phyloP scores from a whole-genome alignment of 2,888 invertebrate species.

The Scaeva pyrastri region DNA sequence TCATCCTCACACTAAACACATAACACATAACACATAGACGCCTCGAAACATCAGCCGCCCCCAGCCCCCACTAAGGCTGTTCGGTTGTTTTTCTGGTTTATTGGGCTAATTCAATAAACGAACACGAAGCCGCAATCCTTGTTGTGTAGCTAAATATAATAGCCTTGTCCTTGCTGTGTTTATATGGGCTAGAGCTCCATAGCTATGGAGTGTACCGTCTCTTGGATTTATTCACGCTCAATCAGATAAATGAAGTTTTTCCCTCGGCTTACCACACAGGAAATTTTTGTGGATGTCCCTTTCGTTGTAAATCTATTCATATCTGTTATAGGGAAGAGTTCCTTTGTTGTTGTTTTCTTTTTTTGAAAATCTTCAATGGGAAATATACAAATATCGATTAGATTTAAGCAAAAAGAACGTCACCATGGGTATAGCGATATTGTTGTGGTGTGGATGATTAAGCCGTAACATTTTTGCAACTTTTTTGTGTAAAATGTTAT shows the following conservation, averaged over 20 bases:
- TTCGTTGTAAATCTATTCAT: constrained; percentile 58
- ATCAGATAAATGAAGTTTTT: constrained; percentile 81
- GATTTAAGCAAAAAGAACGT: constrained; percentile 72
- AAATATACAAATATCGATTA: constrained; percentile 82
- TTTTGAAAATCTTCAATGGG: constrained; percentile 83
- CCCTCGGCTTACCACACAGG: constrained; percentile 45
- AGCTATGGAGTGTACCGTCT: constrained; percentile 64
- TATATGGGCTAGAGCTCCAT: constrained; percentile 26
- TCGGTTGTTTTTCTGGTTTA: constrained; percentile 84
- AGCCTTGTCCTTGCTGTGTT: constrained; percentile 65
- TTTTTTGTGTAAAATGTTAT: constrained; percentile 41
- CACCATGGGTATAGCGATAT: constrained; percentile 3
- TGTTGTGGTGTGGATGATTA: constrained; percentile 32
- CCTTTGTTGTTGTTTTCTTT: constrained; percentile 72
- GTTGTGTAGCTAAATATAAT: constrained; percentile 65
- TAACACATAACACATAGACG: neutral
- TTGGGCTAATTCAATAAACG: constrained; percentile 84
- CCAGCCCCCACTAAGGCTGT: constrained; percentile 65
- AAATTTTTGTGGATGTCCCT: constrained; percentile 67
- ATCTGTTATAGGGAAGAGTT: constrained; percentile 31
- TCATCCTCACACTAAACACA: too few relatives aligned
- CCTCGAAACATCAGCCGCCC: constrained; percentile 11
- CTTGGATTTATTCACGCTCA: constrained; percentile 82
- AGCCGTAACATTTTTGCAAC: constrained; percentile 6
- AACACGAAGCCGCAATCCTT: constrained; percentile 80